phyloP scores from a whole-genome alignment of 2,113 vertebrate genomes.

The Rallus limicola region DNA sequence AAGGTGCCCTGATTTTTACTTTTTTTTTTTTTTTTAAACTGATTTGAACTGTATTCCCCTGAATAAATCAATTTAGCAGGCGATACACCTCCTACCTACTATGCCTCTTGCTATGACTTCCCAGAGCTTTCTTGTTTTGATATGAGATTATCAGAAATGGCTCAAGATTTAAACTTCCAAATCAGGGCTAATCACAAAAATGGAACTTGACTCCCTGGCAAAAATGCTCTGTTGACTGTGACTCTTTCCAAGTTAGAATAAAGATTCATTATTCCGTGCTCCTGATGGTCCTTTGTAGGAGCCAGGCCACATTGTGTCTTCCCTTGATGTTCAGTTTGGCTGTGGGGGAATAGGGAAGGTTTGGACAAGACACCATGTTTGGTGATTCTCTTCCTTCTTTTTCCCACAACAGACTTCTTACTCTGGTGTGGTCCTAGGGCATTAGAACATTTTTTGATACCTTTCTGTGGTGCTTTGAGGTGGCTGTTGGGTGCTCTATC shows the following conservation, averaged over 20 bases:
- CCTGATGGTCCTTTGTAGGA: neutral
- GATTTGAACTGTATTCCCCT: neutral
- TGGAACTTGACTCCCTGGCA: neutral
- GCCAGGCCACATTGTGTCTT: neutral
- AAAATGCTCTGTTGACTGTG: neutral
- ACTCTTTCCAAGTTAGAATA: neutral
- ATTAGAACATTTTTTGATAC: neutral
- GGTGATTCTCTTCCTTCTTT: neutral
- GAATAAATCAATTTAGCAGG: neutral
- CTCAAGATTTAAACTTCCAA: neutral
- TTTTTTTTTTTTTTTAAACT: neutral
- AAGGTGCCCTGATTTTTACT: neutral
- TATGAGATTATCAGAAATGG: neutral
- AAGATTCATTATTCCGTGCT: neutral
- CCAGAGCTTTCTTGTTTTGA: neutral
- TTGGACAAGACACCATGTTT: neutral
- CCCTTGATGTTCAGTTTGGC: neutral
- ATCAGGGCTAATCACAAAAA: neutral
- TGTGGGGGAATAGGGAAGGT: neutral
- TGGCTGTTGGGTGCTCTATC: neutral
- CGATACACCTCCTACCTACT: neutral
- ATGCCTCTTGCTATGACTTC: neutral
- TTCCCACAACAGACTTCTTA: neutral
- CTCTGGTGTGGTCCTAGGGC: neutral
- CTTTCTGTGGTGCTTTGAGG: neutral